A percentile compares a stretch with the other conserved stretches of the same genome.
Conservation (phyloP, 2,797 vertebrate species). For the Coregonus suidteri region DNA sequence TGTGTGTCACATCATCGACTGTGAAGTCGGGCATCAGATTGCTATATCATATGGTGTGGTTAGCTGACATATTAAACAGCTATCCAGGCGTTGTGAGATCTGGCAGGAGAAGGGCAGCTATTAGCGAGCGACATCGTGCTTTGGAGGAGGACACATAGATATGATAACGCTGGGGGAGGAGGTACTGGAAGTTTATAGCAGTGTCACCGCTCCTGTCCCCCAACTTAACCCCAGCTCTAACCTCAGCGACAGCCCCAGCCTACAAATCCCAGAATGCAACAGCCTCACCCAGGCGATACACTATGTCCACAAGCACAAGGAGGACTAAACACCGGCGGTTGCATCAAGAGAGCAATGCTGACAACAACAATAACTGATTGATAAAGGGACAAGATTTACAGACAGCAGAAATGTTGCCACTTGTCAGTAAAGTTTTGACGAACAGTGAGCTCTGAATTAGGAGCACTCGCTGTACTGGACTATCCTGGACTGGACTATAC, state of each 20-base stretch:
- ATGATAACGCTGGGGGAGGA: not conserved
- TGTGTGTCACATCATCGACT: too few species aligned
- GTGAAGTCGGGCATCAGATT: too few species aligned
- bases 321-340: slow-evolving; percentile 27
- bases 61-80: too few species aligned
- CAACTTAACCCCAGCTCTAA: not conserved
- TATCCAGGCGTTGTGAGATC: too few species aligned
- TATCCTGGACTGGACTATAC: not conserved
- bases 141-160: slow-evolving; percentile 21
- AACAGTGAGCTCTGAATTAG: not conserved
- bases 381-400: not conserved
- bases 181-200: too few species aligned
- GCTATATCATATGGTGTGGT: too few species aligned
- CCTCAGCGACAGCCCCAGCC: slow-evolving; percentile 19
- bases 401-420: not conserved
- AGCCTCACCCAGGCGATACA: slow-evolving; percentile 1
- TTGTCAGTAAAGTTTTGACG: not conserved
- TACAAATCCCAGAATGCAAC: slow-evolving; percentile 21
- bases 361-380: not conserved
- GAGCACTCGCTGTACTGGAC: not conserved
- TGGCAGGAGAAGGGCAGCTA: not conserved
- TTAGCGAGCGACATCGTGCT: slow-evolving; percentile 57
- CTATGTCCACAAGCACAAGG: slow-evolving; percentile 21
- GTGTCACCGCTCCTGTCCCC: too few species aligned
- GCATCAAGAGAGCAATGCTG: not conserved